Evolutionary conservation across 1,140 invertebrate species (phyloP).

Genomic region (Listronotus bonariensis): DNA sequence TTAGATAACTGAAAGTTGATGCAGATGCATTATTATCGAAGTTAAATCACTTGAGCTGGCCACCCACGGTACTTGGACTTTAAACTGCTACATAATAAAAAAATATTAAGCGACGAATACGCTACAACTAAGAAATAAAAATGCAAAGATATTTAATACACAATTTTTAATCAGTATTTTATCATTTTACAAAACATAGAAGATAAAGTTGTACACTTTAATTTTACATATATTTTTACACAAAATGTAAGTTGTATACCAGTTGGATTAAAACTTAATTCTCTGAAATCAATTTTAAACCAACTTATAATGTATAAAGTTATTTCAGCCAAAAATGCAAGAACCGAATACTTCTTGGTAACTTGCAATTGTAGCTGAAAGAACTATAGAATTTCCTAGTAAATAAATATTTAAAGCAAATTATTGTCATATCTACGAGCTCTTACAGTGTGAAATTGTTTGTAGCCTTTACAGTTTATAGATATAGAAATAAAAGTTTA

Average conservation of each 20-base stretch:
- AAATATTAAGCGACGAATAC: too few relatives aligned
- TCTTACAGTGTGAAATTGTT: slow-evolving; percentile 13
- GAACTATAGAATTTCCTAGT: slow-evolving; percentile 16
- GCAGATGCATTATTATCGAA: too few relatives aligned
- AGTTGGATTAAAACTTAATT: slow-evolving; percentile 29
- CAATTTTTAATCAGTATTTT: slow-evolving; percentile 30
- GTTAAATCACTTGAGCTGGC: too few relatives aligned
- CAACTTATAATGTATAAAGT: slow-evolving; percentile 10
- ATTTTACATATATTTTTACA: slow-evolving; percentile 30
- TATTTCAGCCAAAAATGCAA: not conserved
- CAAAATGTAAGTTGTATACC: slow-evolving; percentile 31
- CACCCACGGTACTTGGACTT: too few relatives aligned
- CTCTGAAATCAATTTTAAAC: slow-evolving; percentile 16
- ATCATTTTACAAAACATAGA: slow-evolving; percentile 38
- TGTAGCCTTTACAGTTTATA: slow-evolving; percentile 5
- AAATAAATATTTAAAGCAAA: slow-evolving; percentile 46
- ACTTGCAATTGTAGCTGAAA: slow-evolving; percentile 2
- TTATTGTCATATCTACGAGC: slow-evolving; percentile 51
- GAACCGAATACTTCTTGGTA: not conserved
- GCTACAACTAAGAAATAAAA: slow-evolving; percentile 4
- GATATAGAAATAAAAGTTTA: not conserved
- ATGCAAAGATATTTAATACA: slow-evolving; percentile 16
- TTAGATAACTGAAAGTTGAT: too few relatives aligned
- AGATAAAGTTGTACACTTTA: slow-evolving; percentile 36
- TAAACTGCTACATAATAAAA: too few relatives aligned